These are phyloP conservation scores for Synchiropus splendidus DNA, from an alignment of 2,113 vertebrate genomes.

Conservation along the genomic window DNA sequence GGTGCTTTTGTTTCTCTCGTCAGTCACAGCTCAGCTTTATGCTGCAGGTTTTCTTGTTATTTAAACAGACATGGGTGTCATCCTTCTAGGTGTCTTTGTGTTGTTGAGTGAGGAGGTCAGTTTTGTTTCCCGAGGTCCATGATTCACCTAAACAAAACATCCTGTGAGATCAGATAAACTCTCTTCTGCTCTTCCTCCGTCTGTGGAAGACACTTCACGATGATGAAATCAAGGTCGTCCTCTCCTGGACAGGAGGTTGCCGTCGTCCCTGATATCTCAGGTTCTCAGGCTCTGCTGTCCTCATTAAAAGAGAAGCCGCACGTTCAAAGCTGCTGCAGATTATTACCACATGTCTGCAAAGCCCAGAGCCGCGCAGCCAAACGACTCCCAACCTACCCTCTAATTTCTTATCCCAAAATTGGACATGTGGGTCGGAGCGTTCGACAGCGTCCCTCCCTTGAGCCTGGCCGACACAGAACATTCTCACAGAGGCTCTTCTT, in stretches of 20 bases:
- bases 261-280: slow-evolving; percentile 42
- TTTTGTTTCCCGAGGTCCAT: no score
- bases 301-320: slow-evolving; percentile 65
- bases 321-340: slow-evolving; percentile 65
- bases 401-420: slow-evolving; percentile 77
- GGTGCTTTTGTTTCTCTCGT: no score
- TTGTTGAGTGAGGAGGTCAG: no score
- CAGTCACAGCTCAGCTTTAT: no score
- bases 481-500: slow-evolving; percentile 59
- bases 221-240: no score
- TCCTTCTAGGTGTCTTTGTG: no score
- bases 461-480: slow-evolving; percentile 24
- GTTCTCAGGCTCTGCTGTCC: slow-evolving; percentile 55
- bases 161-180: no score
- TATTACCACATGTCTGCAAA: slow-evolving; percentile 70
- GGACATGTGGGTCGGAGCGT: slow-evolving; percentile 65
- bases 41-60: no score
- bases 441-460: slow-evolving; percentile 58
- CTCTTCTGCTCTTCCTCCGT: no score
- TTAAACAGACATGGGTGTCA: no score
- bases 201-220: no score
- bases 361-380: slow-evolving; percentile 52
- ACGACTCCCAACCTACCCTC: slow-evolving; percentile 64
- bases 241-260: slow-evolving; percentile 42
- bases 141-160: no score